Evolutionary conservation across 2,888 invertebrate species (phyloP), one percentile per base, ranked within the genome.

Genomic region (Sarcophaga caerulescens): DNA sequence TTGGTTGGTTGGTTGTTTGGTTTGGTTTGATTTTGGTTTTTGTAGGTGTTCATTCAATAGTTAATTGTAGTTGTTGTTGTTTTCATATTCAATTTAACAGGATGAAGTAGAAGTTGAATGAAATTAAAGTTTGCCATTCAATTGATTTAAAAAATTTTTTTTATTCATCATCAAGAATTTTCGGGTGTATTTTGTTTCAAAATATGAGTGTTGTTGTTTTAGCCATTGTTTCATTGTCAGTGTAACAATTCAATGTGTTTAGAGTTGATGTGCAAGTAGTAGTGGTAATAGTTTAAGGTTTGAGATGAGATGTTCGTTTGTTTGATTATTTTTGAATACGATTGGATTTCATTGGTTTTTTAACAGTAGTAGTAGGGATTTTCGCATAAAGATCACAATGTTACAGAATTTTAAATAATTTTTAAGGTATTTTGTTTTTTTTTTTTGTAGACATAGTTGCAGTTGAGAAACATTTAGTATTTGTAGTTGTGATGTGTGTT

Each of bases 391-490:
- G 65, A 35, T 84, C 79, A 70, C 70, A 75, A 35, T 35, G 35
- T 65, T 69, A 66, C 14, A 35, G 25, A 35, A 44, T 84, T 79
- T 75, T 59, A 23, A 52, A 19, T 71, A 66, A 52, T 47, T 70
- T 69, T 35, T 19, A 4, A 62, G 52, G 14, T 10, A 3, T 47
- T 47, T 52, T n/a, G n/a, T n/a, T 17, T 65, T 85, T 76, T 75
- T 59, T 25, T 82, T 63, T 75, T 80, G 63, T 81, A 68, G 75
- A 81, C 63, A 84, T 82, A 87, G 84, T 84, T 85, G 84, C 84
- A 87, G 82, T 87, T 85, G 85, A 87, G 79, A 85, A 84, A 87
- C 63, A 87, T 81, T 82, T 71, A 45, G 65, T 80, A 14, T 66
- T 68, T 85, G 69, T 57, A 14, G 68, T 65, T 82, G 81, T 75